Evolutionary conservation across 2,113 vertebrate genomes (phyloP).

Genomic region (Tringa solitaria): DNA sequence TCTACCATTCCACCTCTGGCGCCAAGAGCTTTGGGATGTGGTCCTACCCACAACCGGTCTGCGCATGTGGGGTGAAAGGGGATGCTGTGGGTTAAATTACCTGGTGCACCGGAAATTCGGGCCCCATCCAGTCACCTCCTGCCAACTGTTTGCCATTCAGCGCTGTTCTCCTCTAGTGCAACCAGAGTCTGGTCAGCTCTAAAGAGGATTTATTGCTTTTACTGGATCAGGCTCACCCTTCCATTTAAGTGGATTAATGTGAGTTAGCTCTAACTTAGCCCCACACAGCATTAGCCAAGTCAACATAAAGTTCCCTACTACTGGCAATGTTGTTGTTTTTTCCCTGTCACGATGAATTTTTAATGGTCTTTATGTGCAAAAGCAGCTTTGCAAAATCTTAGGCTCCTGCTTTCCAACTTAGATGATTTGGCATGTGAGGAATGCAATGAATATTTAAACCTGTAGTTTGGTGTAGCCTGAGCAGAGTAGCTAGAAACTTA

Average conservation of each 20-base stretch:
- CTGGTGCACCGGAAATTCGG: not conserved
- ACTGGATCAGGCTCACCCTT: constrained; percentile 54
- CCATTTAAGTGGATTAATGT: constrained; percentile 61
- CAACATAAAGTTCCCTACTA: constrained; percentile 44
- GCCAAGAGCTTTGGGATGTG: not conserved
- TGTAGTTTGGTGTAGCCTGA: not conserved
- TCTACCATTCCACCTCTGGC: not conserved
- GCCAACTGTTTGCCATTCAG: constrained; percentile 31
- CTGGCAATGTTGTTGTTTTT: constrained; percentile 31
- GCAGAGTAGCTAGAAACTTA: not conserved
- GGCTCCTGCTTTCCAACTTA: not conserved
- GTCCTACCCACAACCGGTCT: not conserved
- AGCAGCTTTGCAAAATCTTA: constrained; percentile 52
- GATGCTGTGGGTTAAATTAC: constrained; percentile 6
- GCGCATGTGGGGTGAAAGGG: not conserved
- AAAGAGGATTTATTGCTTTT: constrained; percentile 62
- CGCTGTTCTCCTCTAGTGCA: not conserved
- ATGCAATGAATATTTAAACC: constrained; percentile 50
- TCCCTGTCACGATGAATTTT: constrained; percentile 40
- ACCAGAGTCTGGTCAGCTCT: not conserved
- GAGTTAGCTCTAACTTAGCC: constrained; percentile 39
- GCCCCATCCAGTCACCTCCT: not conserved
- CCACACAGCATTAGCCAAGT: constrained; percentile 39
- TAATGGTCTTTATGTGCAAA: constrained; percentile 58
- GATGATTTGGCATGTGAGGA: constrained; percentile 36